Evolutionary conservation across 1,140 invertebrate genomes (phyloP).

Genomic region (Periplaneta americana): DNA sequence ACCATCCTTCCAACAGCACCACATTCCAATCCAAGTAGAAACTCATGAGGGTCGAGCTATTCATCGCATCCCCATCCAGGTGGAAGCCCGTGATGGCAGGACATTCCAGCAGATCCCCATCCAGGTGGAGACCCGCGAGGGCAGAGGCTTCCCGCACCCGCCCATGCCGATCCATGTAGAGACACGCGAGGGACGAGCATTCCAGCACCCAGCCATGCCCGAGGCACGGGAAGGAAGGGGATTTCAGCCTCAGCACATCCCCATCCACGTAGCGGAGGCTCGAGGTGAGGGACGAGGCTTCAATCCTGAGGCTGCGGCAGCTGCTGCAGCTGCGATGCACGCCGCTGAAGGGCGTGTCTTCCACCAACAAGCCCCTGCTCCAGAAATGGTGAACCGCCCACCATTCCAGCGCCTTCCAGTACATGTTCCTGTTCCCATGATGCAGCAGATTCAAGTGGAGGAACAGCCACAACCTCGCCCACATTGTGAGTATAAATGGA

Average conservation of each 20-base stretch:
- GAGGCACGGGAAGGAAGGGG: neutral
- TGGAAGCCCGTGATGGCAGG: neutral
- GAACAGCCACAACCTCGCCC: slow-evolving; percentile 22
- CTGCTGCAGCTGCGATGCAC: slow-evolving; percentile 27
- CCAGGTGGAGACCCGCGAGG: neutral
- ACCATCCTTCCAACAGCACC: slow-evolving; percentile 54
- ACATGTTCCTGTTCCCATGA: slow-evolving; percentile 17
- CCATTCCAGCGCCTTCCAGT: slow-evolving; percentile 9
- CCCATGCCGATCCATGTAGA: neutral
- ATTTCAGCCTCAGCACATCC: neutral
- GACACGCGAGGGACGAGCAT: neutral
- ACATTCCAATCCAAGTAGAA: slow-evolving; percentile 30
- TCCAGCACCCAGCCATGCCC: neutral
- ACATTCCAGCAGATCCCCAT: neutral
- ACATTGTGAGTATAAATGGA: slow-evolving; percentile 26
- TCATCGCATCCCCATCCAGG: neutral
- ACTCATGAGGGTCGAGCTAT: slow-evolving; percentile 34
- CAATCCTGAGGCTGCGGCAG: slow-evolving; percentile 24
- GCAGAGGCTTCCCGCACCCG: neutral
- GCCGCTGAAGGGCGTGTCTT: slow-evolving; percentile 4
- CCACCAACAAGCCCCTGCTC: slow-evolving; percentile 3
- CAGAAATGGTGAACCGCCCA: neutral
- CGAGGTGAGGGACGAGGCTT: neutral
- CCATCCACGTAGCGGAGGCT: neutral
- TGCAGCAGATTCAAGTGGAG: slow-evolving; percentile 15